A percentile compares a stretch with the other conserved stretches of the same genome.
phyloP scores from a whole-genome alignment of 2,888 invertebrate genomes.

The Polymixis lichenea region DNA sequence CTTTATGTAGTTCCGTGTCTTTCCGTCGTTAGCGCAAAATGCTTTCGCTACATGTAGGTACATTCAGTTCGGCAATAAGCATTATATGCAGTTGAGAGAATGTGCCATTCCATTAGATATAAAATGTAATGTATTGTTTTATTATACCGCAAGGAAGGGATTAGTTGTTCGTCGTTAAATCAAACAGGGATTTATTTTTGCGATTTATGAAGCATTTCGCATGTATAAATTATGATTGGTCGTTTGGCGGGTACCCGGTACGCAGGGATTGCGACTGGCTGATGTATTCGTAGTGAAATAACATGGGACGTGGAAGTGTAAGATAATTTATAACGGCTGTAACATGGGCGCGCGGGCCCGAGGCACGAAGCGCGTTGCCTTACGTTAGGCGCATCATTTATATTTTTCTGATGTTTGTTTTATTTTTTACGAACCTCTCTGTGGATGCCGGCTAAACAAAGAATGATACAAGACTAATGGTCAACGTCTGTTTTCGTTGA shows the following conservation, averaged over 20 bases:
- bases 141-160: conserved; percentile 74
- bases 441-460: conserved; percentile 87
- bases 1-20: conserved; percentile 70
- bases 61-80: conserved; percentile 66
- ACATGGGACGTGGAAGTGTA: conserved; percentile 85
- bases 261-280: conserved; percentile 82
- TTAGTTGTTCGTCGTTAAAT: conserved; percentile 79
- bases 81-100: conserved; percentile 73
- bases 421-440: conserved; percentile 84
- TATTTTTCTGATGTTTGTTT: conserved; percentile 89
- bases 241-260: conserved; percentile 81
- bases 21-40: conserved; percentile 75
- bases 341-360: conserved; percentile 81
- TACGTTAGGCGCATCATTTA: conserved; percentile 89
- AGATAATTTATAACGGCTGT: conserved; percentile 87
- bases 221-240: conserved; percentile 85
- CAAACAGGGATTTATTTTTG: conserved; percentile 79
- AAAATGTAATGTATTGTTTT: conserved; percentile 75
- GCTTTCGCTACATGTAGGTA: conserved; percentile 67
- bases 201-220: conserved; percentile 81
- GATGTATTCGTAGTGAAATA: conserved; percentile 87
- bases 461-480: conserved; percentile 88
- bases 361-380: conserved; percentile 84
- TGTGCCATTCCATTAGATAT: conserved; percentile 74
- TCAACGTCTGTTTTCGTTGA: conserved; percentile 84